These are phyloP conservation scores for Nematostella vectensis DNA, from an alignment of 92 coral and sea anemone species.

Conservation along the genomic window DNA sequence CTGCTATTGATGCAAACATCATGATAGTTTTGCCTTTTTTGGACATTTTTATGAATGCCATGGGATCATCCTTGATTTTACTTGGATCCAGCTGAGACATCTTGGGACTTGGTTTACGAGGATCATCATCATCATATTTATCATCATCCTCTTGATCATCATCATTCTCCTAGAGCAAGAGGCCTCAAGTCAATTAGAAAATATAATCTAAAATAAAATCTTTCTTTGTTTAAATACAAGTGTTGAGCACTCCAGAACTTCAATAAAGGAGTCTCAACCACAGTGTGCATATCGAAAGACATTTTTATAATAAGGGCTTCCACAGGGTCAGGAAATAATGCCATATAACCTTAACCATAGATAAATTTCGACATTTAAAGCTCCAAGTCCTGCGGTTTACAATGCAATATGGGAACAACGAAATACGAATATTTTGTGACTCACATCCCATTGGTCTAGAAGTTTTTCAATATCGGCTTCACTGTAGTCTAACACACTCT, in stretches of 20 bases:
- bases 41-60: conserved; percentile 59
- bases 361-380: no score
- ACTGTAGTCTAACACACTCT: conserved; percentile 71
- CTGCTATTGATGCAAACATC: conserved; percentile 78
- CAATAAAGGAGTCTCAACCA: no score
- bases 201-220: background rate
- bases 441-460: conserved; percentile 96
- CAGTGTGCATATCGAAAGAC: no score
- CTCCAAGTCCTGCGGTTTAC: no score
- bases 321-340: no score
- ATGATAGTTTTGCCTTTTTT: conserved; percentile 89
- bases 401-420: no score
- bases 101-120: conserved; percentile 69
- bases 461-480: conserved; percentile 79
- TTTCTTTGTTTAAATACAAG: background rate
- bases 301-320: no score
- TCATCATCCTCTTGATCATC: conserved; percentile 61
- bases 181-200: no score
- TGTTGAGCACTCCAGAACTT: background rate
- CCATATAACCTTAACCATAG: no score
- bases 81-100: conserved; percentile 76
- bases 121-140: conserved; percentile 88
- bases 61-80: conserved; percentile 70
- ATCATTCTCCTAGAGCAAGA: conserved; percentile 64
- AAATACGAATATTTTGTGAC: no score